These are phyloP conservation scores for Apodemus agrarius DNA, from an alignment of 2,797 vertebrate genomes.

Conservation along the genomic window DNA sequence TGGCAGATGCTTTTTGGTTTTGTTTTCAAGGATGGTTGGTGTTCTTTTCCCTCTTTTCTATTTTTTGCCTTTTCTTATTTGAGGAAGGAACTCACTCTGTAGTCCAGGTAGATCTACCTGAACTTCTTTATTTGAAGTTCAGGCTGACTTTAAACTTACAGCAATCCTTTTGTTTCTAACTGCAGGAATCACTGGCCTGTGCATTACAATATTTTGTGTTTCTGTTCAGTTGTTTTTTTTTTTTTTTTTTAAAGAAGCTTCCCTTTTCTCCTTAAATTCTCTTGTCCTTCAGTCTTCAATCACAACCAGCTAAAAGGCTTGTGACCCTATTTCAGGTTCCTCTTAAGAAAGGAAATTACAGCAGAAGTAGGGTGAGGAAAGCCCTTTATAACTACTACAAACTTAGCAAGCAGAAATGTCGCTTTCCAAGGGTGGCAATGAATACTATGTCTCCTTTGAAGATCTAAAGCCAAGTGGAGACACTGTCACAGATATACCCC, in stretches of 20 bases:
- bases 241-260: slow-evolving; percentile 16
- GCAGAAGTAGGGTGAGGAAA: background rate
- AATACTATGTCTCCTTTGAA: too few species aligned
- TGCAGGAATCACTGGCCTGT: background rate
- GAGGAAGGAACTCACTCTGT: background rate
- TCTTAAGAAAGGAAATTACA: background rate
- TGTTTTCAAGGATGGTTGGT: background rate
- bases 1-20: slow-evolving; percentile 9
- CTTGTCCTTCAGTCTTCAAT: background rate
- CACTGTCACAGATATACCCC: background rate
- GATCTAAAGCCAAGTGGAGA: background rate
- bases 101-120: background rate
- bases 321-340: background rate
- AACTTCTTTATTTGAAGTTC: background rate
- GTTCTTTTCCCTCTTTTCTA: background rate
- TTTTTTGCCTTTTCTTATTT: background rate
- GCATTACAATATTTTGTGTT: slow-evolving; percentile 28
- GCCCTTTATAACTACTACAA: background rate
- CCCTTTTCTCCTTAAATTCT: slow-evolving; percentile 39
- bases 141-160: background rate
- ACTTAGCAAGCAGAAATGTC: background rate
- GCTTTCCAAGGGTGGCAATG: background rate
- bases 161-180: background rate
- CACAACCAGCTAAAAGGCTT: slow-evolving; percentile 1
- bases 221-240: slow-evolving; percentile 24